Evolutionary conservation across 2,888 invertebrate genomes (phyloP).

Genomic region (Operophtera brumata): DNA sequence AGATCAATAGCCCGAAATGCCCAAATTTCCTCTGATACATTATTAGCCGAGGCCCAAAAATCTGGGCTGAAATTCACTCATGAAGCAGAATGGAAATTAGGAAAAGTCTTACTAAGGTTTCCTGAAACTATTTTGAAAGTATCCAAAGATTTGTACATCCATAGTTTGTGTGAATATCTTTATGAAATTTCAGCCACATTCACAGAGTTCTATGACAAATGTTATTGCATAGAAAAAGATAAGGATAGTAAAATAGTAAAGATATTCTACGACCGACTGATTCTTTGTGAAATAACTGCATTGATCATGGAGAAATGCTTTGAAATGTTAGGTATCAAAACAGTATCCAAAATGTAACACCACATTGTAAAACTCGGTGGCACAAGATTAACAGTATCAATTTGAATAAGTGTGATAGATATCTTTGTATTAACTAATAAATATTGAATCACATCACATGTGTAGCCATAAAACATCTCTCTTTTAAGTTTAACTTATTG

Average conservation of each 20-base stretch:
- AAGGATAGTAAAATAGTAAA: conserved; percentile 88
- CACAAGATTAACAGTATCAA: not conserved
- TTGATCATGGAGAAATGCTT: conserved; percentile 93
- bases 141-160: conserved; percentile 89
- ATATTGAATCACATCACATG: conserved; percentile 3
- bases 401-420: conserved; percentile 4
- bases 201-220: conserved; percentile 98
- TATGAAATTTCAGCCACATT: conserved; percentile 97
- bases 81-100: conserved; percentile 96
- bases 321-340: conserved; percentile 93
- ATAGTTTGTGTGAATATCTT: conserved; percentile 95
- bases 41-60: conserved; percentile 82
- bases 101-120: conserved; percentile 91
- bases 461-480: not conserved
- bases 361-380: conserved; percentile 1
- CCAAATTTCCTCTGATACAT: conserved; percentile 82
- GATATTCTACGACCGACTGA: conserved; percentile 91
- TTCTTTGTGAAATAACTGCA: conserved; percentile 96
- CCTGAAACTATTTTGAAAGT: conserved; percentile 93
- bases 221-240: conserved; percentile 98
- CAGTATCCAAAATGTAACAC: conserved; percentile 95
- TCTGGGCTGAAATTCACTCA: conserved; percentile 87
- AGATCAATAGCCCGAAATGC: conserved; percentile 92
- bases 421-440: conserved; percentile 6
- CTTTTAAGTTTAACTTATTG: not conserved